These are phyloP conservation scores for Eudyptes chrysolophus DNA, from an alignment of 2,113 vertebrate species.

Conservation along the genomic window DNA sequence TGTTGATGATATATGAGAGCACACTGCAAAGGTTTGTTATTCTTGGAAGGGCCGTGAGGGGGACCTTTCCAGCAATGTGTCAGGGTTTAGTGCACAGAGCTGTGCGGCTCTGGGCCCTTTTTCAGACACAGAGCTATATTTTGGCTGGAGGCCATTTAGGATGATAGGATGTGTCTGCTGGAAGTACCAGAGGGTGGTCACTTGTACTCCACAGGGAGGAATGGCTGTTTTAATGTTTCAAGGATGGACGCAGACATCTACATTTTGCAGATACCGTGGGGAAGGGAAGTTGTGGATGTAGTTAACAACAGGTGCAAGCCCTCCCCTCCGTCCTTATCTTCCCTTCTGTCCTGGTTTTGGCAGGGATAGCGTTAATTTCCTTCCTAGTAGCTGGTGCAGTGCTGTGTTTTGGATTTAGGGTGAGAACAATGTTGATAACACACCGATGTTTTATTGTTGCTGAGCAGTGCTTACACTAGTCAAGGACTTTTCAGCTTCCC, in stretches of 20 bases:
- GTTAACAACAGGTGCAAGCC: not conserved
- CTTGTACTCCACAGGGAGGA: not conserved
- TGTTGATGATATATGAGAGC: constrained; percentile 27
- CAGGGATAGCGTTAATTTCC: no score
- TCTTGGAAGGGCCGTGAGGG: not conserved
- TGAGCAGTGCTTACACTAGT: no score
- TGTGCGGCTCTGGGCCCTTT: not conserved
- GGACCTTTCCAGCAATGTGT: constrained; percentile 41
- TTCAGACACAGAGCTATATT: constrained; percentile 16
- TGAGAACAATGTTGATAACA: no score
- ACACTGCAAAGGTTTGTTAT: constrained; percentile 31
- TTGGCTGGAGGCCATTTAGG: not conserved
- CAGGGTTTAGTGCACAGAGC: not conserved
- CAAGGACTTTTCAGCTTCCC: no score
- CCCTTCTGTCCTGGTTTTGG: not conserved
- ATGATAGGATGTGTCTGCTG: not conserved
- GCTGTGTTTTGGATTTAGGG: no score
- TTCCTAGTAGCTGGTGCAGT: no score
- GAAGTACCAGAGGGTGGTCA: not conserved
- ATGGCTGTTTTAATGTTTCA: not conserved
- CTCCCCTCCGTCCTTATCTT: not conserved
- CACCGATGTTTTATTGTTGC: no score
- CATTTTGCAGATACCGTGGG: not conserved
- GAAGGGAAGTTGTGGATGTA: not conserved
- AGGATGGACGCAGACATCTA: not conserved